Evolutionary conservation across 2,113 vertebrate species (phyloP), one percentile per base, ranked within the genome.

Genomic region (Parotia lawesii): DNA sequence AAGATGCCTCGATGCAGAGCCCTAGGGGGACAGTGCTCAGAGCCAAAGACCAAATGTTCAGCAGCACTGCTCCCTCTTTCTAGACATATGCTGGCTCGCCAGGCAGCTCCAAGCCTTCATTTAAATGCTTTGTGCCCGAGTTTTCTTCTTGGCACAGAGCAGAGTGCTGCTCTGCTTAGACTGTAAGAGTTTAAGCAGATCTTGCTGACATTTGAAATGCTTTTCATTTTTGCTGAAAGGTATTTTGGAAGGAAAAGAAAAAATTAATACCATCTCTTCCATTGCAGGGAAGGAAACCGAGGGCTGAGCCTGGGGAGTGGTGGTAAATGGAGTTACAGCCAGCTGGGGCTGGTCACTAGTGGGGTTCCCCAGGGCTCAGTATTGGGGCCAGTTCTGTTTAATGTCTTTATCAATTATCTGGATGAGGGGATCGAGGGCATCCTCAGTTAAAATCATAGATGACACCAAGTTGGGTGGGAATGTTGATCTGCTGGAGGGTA

Each of bases 131-230:
- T 5, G 0, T 89, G 77, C 84, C 37, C 0, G 1, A 81, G 45
- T 75, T 89, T 76, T 78, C 65, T 78, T 89, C 84, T 89, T 95
- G 96, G 96, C 89, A 82, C 53, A 25, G 19, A 58, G 42, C 57
- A 25, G 38, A 62, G 47, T 4, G 24, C 91, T 78, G 70, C 81
- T 78, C 66, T 81, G 48, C 81, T 93, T 38, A 89, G 65, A 44
- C 92, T 85, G 20, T 25, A 51, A 93, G 76, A 95, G 53, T 87
- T 93, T 91, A 75, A 82, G 66, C 66, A 79, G 89, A 72, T 85
- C 70, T 89, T 93, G 61, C 89, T 96, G 92, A 74, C 66, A 45
- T 94, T 87, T 78, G 48, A 85, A 85, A 91, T 85, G 47, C 81
- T 85, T 93, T 85, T 48, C 37, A 15, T 86, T 92, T 90, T 67